phyloP scores from a whole-genome alignment of 2,113 vertebrate genomes.

The Datnioides undecimradiatus region DNA sequence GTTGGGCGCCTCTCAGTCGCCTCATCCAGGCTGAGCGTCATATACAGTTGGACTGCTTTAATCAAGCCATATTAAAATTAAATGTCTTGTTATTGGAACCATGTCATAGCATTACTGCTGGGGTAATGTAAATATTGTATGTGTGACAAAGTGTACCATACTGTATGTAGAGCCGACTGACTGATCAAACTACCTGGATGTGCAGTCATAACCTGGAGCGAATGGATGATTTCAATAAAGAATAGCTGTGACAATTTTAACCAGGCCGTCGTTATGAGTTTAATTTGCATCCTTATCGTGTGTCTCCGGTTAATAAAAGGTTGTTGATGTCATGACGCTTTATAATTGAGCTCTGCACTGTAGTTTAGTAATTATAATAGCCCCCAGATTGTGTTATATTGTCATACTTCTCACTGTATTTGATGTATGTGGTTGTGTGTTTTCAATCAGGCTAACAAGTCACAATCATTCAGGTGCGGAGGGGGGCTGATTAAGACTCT shows the following conservation, averaged over 20 bases:
- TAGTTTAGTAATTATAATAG: conserved; percentile 13
- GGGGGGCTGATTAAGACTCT: conserved; percentile 95
- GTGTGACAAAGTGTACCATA: conserved; percentile 72
- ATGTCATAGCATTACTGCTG: conserved; percentile 59
- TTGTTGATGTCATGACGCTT: neutral
- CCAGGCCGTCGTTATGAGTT: neutral
- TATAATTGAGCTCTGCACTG: conserved; percentile 16
- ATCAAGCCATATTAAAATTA: conserved; percentile 79
- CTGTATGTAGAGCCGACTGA: conserved; percentile 70
- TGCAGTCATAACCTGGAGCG: conserved; percentile 52
- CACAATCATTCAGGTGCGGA: conserved; percentile 90
- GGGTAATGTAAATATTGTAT: conserved; percentile 74
- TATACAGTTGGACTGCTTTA: conserved; percentile 62
- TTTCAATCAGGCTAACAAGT: conserved; percentile 95
- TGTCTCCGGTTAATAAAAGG: conserved; percentile 8
- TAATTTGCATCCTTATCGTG: conserved; percentile 9
- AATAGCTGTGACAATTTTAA: conserved; percentile 79
- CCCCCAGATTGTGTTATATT: conserved; percentile 23
- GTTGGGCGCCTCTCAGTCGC: conserved; percentile 13
- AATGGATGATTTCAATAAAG: conserved; percentile 77
- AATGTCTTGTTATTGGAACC: conserved; percentile 65
- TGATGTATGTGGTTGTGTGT: conserved; percentile 62
- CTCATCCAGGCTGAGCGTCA: conserved; percentile 18
- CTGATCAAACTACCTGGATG: conserved; percentile 63
- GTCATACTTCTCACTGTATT: conserved; percentile 34